phyloP scores from a whole-genome alignment of 2,888 invertebrate species.

The Rotaria macrura region DNA sequence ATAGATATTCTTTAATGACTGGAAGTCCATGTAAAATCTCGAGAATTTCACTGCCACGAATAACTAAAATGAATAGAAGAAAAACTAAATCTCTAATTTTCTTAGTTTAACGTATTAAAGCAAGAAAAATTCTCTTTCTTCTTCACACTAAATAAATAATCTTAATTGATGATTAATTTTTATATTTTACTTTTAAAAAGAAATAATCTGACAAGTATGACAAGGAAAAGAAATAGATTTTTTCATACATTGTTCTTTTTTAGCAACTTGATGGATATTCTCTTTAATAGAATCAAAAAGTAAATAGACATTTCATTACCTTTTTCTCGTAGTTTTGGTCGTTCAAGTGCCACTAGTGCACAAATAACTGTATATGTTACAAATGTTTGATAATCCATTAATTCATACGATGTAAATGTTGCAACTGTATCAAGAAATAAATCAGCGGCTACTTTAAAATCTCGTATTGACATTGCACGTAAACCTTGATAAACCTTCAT shows the following conservation, averaged over 20 bases:
- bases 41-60: slow-evolving; percentile 70
- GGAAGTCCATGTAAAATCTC: slow-evolving; percentile 65
- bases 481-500: slow-evolving; percentile 78
- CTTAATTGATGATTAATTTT: neutral
- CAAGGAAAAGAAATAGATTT: too few relatives aligned
- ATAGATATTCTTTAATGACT: slow-evolving; percentile 62
- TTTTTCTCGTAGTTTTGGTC: slow-evolving; percentile 69
- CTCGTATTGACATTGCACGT: slow-evolving; percentile 85
- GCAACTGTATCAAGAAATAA: slow-evolving; percentile 95
- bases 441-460: slow-evolving; percentile 82
- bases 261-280: too few relatives aligned
- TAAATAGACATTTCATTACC: neutral
- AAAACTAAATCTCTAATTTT: too few relatives aligned
- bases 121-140: too few relatives aligned
- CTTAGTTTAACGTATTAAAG: too few relatives aligned
- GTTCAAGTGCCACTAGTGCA: slow-evolving; percentile 67
- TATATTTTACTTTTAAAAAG: neutral
- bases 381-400: slow-evolving; percentile 88
- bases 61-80: slow-evolving; percentile 46
- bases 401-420: slow-evolving; percentile 94
- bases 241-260: too few relatives aligned
- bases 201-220: too few relatives aligned
- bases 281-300: too few relatives aligned
- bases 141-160: neutral
- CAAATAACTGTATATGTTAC: slow-evolving; percentile 69